Evolutionary conservation across 1,140 invertebrate genomes (phyloP), one percentile per base, ranked within the genome.

Genomic region (Anastatus disparis): DNA sequence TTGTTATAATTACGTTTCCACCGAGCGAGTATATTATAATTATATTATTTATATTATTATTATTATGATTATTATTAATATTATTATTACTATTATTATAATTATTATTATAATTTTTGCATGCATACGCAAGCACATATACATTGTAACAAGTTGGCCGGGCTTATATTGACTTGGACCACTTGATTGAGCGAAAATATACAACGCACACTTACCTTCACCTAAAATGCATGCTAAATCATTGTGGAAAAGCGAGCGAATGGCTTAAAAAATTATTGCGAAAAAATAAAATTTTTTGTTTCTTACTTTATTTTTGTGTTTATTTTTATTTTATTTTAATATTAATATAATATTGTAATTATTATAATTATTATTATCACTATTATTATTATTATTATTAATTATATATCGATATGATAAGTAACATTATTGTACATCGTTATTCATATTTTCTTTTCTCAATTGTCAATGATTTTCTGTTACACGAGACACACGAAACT

Each of bases 1-100:
- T 71, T 71, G 20, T 71, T 35, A 48, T 35, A 67, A 58, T 67
- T 67, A 58, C 65, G 65, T 67, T 67, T 67, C 53, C 65, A 67
- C 65, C 53, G 53, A 67, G 29, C 63, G 38, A 44, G 10, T 6
- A 35, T 6, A 35, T n/a, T n/a, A n/a, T n/a, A n/a, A n/a, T n/a
- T n/a, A n/a, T n/a, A n/a, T n/a, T n/a, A n/a, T n/a, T n/a, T n/a
- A n/a, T n/a, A n/a, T n/a, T n/a, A n/a, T 22, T 40, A 56, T 52
- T 27, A 35, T 31, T 17, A 44, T 46, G 27, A n/a, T 24, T n/a
- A n/a, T 44, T 9, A 10, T 12, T 44, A 12, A 12, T 7, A 24
- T 62, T n/a, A n/a, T n/a, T n/a, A n/a, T n/a, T n/a, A n/a, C 35
- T 40, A 56, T 52, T 27, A 35, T 31, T 17, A 44, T 46, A 44